These are phyloP conservation scores for Brachyhypopomus occidentalis DNA, from an alignment of 2,113 vertebrate species.

Conservation along the genomic window DNA sequence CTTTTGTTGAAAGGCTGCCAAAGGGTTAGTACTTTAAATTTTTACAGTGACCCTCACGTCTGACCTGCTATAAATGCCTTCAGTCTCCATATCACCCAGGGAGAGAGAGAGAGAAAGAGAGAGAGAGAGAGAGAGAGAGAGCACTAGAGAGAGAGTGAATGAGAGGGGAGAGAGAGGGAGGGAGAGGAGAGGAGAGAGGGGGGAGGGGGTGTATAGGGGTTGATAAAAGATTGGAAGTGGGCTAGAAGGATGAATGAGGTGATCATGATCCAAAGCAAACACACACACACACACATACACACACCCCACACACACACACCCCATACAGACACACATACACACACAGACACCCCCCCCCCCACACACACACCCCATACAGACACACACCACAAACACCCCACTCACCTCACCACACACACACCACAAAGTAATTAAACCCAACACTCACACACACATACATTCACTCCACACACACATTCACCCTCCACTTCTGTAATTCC, in stretches of 20 bases:
- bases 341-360: no score
- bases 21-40: slow-evolving; percentile 19
- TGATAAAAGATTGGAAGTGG: not conserved
- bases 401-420: no score
- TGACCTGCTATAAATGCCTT: slow-evolving; percentile 28
- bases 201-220: not conserved
- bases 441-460: no score
- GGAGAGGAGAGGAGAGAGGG: not conserved
- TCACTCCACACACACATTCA: no score
- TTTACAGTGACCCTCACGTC: slow-evolving; percentile 24
- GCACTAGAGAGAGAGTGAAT: not conserved
- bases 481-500: no score
- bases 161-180: not conserved
- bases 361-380: no score
- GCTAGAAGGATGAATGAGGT: slow-evolving; percentile 2
- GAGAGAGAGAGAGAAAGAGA: not conserved
- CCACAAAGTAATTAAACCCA: no score
- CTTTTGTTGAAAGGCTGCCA: slow-evolving; percentile 20
- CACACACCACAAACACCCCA: no score
- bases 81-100: not conserved
- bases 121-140: not conserved
- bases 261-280: not conserved
- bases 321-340: not conserved
- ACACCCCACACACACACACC: not conserved
- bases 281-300: not conserved